These are phyloP conservation scores for Leucophenga varia DNA, from an alignment of 1,140 invertebrate genomes.

Conservation along the genomic window DNA sequence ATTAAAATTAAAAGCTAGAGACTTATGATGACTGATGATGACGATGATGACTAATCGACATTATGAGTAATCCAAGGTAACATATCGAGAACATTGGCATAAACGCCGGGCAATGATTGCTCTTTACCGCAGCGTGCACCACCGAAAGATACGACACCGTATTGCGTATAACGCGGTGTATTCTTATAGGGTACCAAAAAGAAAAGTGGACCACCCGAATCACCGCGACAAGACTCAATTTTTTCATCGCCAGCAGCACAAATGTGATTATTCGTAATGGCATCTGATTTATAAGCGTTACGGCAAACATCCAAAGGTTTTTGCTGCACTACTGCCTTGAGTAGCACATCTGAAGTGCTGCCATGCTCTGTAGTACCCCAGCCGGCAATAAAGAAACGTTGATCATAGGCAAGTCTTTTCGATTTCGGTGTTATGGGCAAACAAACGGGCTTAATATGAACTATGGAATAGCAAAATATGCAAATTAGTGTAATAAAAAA, in stretches of 20 bases:
- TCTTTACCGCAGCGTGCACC: constrained; percentile 26
- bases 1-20: constrained; percentile 19
- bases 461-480: too few species aligned
- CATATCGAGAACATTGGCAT: constrained; percentile 43
- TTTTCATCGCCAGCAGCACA: constrained; percentile 67
- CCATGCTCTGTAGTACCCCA: constrained; percentile 37
- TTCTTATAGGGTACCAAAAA: constrained; percentile 22
- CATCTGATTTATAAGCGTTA: constrained; percentile 20
- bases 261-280: constrained; percentile 59
- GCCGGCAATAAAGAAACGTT: constrained; percentile 39
- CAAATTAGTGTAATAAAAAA: too few species aligned
- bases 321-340: constrained; percentile 25
- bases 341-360: constrained; percentile 15
- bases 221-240: constrained; percentile 70
- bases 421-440: constrained; percentile 30
- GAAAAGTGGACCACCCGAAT: constrained; percentile 73
- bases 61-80: constrained; percentile 51
- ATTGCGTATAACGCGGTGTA: constrained; percentile 32
- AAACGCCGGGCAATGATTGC: constrained; percentile 37
- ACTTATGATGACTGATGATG: constrained; percentile 20
- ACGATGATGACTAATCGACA: constrained; percentile 33
- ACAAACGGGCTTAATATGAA: constrained; percentile 43
- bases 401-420: constrained; percentile 19
- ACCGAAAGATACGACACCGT: constrained; percentile 40
- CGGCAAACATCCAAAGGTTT: constrained; percentile 24